Evolutionary conservation across 2,797 vertebrate species (phyloP).

Genomic region (Knipowitschia caucasica): DNA sequence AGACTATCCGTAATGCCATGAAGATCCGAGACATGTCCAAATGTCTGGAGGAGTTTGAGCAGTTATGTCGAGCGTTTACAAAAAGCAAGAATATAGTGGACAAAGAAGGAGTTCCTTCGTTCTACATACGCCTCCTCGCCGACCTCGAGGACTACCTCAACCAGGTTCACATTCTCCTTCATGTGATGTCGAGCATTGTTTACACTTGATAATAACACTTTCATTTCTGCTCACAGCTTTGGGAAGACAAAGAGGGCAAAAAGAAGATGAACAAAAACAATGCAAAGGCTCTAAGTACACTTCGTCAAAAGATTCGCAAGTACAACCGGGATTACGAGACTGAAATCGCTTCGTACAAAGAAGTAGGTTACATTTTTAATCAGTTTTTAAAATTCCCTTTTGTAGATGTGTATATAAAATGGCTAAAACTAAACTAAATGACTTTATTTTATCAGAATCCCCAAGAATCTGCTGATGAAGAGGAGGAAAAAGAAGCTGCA

Average conservation of each 20-base stretch:
- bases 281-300: conserved; percentile 87
- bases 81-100: conserved; percentile 92
- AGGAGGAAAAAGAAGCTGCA: conserved; percentile 84
- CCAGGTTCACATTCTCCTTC: conserved; percentile 71
- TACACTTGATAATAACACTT: neutral
- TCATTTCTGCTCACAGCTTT: conserved; percentile 68
- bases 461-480: conserved; percentile 88
- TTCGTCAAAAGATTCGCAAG: conserved; percentile 93
- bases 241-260: conserved; percentile 93
- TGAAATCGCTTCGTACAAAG: conserved; percentile 82
- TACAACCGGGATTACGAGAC: conserved; percentile 89
- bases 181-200: neutral
- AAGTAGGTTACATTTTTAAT: conserved; percentile 71
- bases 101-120: conserved; percentile 88
- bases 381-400: neutral
- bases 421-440: neutral
- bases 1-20: conserved; percentile 93
- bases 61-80: conserved; percentile 85
- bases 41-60: conserved; percentile 92
- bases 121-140: conserved; percentile 88
- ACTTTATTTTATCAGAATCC: conserved; percentile 81
- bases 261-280: conserved; percentile 97
- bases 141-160: conserved; percentile 90
- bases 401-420: neutral
- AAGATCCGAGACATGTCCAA: conserved; percentile 92